These are phyloP conservation scores for Allacma fusca DNA, from an alignment of 2,888 invertebrate genomes.

Conservation along the genomic window DNA sequence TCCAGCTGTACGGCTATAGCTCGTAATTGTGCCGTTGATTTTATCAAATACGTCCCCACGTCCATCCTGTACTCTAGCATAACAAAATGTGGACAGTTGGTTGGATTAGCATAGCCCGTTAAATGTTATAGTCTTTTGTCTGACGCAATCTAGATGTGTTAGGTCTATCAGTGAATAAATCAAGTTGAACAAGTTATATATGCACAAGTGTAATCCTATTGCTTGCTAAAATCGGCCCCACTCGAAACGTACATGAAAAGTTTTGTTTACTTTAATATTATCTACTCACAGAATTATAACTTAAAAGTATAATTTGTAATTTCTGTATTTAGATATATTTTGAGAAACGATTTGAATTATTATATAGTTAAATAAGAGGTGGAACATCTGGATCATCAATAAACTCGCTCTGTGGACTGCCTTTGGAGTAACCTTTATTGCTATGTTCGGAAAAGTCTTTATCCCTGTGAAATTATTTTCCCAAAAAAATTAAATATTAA, in stretches of 20 bases:
- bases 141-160: too few species aligned
- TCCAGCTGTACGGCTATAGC: not conserved
- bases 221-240: too few species aligned
- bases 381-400: slow-evolving; percentile 27
- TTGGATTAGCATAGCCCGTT: not conserved
- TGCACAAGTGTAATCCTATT: too few species aligned
- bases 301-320: too few species aligned
- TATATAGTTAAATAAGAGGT: slow-evolving; percentile 11
- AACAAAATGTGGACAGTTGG: not conserved
- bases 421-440: not conserved
- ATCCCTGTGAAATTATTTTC: not conserved
- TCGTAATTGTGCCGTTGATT: not conserved
- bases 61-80: not conserved
- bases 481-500: not conserved
- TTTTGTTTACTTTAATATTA: too few species aligned
- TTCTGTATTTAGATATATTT: too few species aligned
- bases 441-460: not conserved
- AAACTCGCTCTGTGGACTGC: not conserved
- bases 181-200: too few species aligned
- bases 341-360: not conserved
- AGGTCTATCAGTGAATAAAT: too few species aligned
- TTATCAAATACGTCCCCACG: not conserved
- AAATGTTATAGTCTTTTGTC: too few species aligned
- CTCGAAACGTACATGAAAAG: too few species aligned
- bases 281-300: too few species aligned